Evolutionary conservation across 2,797 vertebrate species (phyloP).

Genomic region (Otolemur crassicaudatus): DNA sequence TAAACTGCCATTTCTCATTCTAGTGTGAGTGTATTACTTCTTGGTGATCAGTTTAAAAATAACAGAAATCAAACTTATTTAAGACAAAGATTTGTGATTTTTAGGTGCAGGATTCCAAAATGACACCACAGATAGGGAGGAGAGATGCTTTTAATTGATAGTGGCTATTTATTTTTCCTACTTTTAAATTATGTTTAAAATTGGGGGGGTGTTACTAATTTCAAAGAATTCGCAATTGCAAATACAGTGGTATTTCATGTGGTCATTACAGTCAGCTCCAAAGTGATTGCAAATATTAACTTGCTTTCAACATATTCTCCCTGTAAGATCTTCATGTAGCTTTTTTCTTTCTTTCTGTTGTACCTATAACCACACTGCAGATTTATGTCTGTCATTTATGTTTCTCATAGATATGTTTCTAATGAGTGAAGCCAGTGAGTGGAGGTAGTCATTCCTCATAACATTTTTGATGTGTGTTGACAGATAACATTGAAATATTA

Average conservation of each 20-base stretch:
- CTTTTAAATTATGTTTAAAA: neutral
- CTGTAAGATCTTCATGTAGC: neutral
- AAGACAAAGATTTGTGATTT: neutral
- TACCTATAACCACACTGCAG: constrained; percentile 26
- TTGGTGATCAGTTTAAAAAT: constrained; percentile 26
- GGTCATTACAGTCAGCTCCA: neutral
- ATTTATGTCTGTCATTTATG: constrained; percentile 56
- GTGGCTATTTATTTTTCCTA: neutral
- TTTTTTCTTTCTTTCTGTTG: constrained; percentile 35
- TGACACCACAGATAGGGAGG: neutral
- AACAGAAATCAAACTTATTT: neutral
- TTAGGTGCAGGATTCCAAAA: constrained; percentile 43
- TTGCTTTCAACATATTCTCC: neutral
- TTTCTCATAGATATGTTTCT: constrained; percentile 37
- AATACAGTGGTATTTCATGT: neutral
- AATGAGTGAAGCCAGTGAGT: constrained; percentile 38
- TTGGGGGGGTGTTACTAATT: constrained; percentile 12
- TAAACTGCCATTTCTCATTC: neutral
- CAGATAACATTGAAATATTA: constrained; percentile 77
- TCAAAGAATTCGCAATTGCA: constrained; percentile 29
- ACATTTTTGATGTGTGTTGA: constrained; percentile 75
- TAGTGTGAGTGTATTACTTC: constrained; percentile 14
- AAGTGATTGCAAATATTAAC: neutral
- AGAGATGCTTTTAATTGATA: neutral
- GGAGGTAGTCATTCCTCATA: constrained; percentile 65